Conservation (phyloP, 2,888 invertebrate species). For the Latheticus oryzae region DNA sequence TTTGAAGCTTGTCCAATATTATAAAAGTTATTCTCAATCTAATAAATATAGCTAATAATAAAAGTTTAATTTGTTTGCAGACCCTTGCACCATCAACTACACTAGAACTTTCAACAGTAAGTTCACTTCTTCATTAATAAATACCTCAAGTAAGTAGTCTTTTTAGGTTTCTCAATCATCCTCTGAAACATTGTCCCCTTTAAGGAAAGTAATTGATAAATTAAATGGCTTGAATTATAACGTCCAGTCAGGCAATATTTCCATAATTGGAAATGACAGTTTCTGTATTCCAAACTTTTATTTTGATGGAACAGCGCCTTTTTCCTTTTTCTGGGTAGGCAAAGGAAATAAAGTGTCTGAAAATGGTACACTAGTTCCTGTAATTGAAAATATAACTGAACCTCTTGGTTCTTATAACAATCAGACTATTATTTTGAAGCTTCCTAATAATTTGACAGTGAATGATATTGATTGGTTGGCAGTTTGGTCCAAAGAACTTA, state of each 20-base stretch:
- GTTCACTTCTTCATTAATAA: too few species aligned
- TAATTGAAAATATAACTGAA: conserved; percentile 28
- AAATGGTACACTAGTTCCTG: conserved; percentile 40
- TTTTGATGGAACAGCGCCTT: conserved; percentile 48
- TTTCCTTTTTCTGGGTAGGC: conserved; percentile 49
- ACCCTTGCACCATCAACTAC: too few species aligned
- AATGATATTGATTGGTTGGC: conserved; percentile 47
- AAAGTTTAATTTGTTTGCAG: too few species aligned
- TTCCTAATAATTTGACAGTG: conserved; percentile 44
- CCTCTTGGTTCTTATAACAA: conserved; percentile 30
- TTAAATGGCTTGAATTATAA: conserved; percentile 38
- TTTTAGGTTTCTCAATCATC: too few species aligned
- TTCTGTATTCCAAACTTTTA: conserved; percentile 45
- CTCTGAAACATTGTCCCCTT: too few species aligned
- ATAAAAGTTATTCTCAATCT: too few species aligned
- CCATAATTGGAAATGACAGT: conserved; percentile 42
- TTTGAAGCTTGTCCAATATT: too few species aligned
- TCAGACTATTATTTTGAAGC: conserved; percentile 39
- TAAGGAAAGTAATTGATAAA: too few species aligned
- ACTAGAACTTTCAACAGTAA: too few species aligned
- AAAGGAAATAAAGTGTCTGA: conserved; percentile 38
- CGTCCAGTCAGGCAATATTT: conserved; percentile 46
- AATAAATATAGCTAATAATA: too few species aligned
- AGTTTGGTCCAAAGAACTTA: conserved; percentile 42
- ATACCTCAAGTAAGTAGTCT: too few species aligned